Conservation (phyloP, 2,113 vertebrate species). For the Syngnathus floridae region DNA sequence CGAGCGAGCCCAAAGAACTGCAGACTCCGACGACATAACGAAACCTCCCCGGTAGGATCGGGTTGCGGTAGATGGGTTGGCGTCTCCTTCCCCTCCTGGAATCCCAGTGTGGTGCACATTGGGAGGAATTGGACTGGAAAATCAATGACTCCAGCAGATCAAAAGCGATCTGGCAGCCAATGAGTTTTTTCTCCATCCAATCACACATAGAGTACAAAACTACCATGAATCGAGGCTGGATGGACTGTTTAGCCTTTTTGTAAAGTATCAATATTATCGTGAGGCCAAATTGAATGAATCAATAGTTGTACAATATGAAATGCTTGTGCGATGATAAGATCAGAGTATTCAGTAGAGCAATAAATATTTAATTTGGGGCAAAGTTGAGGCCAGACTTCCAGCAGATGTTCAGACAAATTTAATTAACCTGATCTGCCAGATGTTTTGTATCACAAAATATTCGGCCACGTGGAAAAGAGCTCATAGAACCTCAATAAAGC, state of each 20-base stretch:
- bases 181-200: slow-evolving; percentile 5
- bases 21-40: slow-evolving; percentile 27
- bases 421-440: slow-evolving; percentile 3
- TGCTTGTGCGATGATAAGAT: neutral
- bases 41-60: slow-evolving; percentile 16
- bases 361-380: neutral
- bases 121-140: slow-evolving; percentile 63
- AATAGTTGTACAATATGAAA: neutral
- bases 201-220: slow-evolving; percentile 13
- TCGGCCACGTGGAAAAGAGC: neutral
- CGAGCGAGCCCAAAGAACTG: slow-evolving; percentile 11
- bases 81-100: slow-evolving; percentile 42
- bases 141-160: slow-evolving; percentile 48
- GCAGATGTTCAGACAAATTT: neutral
- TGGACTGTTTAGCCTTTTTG: neutral
- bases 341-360: neutral
- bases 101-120: slow-evolving; percentile 46
- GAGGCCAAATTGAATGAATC: neutral
- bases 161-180: slow-evolving; percentile 45
- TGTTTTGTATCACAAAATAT: neutral
- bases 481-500: neutral
- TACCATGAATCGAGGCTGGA: neutral
- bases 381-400: neutral
- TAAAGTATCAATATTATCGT: neutral
- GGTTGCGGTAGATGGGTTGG: slow-evolving; percentile 14